phyloP scores from a whole-genome alignment of 2,888 invertebrate species.

The Latrodectus hesperus region DNA sequence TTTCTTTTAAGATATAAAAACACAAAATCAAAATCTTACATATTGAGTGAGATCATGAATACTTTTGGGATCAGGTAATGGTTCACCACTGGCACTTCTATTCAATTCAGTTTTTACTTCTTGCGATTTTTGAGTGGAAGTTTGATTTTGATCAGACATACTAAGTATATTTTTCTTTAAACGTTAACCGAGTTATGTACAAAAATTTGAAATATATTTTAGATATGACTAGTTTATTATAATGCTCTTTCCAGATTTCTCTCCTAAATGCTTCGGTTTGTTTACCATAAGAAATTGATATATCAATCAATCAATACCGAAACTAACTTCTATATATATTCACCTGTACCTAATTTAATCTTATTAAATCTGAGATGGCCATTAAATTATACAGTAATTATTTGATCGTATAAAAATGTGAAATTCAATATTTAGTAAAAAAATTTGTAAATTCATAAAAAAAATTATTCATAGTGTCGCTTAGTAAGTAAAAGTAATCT shows the following conservation, averaged over 20 bases:
- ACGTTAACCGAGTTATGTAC: not conserved
- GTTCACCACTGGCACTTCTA: conserved; percentile 59
- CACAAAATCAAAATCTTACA: conserved; percentile 32
- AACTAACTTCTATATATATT: too few relatives aligned
- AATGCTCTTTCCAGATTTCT: not conserved
- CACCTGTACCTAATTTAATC: too few relatives aligned
- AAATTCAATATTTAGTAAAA: too few relatives aligned
- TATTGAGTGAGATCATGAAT: conserved; percentile 69
- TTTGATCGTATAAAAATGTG: too few relatives aligned
- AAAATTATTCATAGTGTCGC: too few relatives aligned
- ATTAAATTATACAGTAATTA: too few relatives aligned
- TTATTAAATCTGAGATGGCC: too few relatives aligned
- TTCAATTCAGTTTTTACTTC: conserved; percentile 64
- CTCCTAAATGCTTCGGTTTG: not conserved
- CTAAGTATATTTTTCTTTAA: not conserved
- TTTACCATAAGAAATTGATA: not conserved
- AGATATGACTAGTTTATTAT: not conserved
- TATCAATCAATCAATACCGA: too few relatives aligned
- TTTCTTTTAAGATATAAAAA: not conserved
- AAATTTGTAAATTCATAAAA: too few relatives aligned
- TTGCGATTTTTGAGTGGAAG: conserved; percentile 55
- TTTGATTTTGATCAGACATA: conserved; percentile 59
- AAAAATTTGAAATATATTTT: not conserved
- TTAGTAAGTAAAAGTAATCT: too few relatives aligned
- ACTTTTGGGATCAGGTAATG: conserved; percentile 67